Evolutionary conservation across 2,797 vertebrate genomes (phyloP), one percentile per base, ranked within the genome.

Genomic region (Hyperoplus lanceolatus): DNA sequence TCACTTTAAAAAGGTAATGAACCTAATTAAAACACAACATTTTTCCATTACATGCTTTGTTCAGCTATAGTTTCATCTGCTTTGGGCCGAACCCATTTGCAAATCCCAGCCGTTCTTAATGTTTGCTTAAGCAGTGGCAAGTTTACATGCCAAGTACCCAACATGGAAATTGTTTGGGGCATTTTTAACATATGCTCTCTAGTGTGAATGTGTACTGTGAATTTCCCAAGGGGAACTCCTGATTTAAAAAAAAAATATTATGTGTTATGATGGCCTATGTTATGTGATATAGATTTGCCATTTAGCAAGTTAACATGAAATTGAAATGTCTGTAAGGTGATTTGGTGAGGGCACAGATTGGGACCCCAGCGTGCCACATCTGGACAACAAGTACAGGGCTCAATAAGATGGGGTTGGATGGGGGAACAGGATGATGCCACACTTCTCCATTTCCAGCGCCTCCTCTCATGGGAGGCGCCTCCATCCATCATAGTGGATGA

Each of bases 401-500:
- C 7, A 49, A 41, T 4, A 41, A 62, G 48, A 65, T 14, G 55
- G 58, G 72, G 56, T 50, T 46, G 6, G 9, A 42, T 15, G 5
- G 62, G 74, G 55, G 46, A 61, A 49, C 10, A 41, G 61, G 54
- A 75, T 60, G 70, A 53, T 36, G 74, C 57, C 69, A 77, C 71
- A 29, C 74, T 78, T 74, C 48, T 77, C 29, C 50, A 54, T 70
- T 77, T 73, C 72, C 62, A 70, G 59, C 16, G 78, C 50, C 66
- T 73, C 82, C 56, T 57, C 80, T 79, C 72, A 70, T 74, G 87
- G 90, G 85, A 88, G 85, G 83, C 75, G 64, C 84, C 70, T 72
- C 70, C 59, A 85, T 89, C 83, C 73, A 68, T 73, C 82, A 62
- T 46, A 29, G 67, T 49, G 46, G 78, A 76, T 55, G 64, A 73